Evolutionary conservation across 92 coral and sea anemone genomes (phyloP).

Genomic region (Parazoanthus swiftii): DNA sequence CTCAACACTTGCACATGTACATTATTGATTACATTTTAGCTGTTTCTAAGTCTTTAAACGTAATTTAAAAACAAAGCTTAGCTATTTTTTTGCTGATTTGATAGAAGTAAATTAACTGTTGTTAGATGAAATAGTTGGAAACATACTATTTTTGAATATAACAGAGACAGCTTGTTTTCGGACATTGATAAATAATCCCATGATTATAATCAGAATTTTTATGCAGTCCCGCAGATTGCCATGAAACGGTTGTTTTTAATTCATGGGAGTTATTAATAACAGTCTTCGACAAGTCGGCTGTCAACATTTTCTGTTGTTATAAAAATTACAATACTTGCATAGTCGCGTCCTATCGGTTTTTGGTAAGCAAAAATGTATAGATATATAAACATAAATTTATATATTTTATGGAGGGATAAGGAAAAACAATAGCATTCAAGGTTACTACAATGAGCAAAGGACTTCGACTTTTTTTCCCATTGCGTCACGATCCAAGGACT

Average conservation of each 20-base stretch:
- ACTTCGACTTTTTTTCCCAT: not conserved
- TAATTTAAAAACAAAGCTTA: not conserved
- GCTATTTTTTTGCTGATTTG: not conserved
- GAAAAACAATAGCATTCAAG: not conserved
- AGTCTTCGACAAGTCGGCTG: not conserved
- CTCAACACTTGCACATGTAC: not conserved
- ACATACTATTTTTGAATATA: not conserved
- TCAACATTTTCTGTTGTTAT: not conserved
- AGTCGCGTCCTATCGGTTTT: not conserved
- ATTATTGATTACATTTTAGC: not conserved
- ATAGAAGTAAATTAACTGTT: not conserved
- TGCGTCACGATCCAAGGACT: not conserved
- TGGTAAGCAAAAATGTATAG: not conserved
- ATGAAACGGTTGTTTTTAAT: conserved; percentile 15
- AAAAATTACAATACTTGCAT: not conserved
- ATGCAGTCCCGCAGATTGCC: conserved; percentile 21
- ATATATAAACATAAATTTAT: not conserved
- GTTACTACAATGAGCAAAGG: not conserved
- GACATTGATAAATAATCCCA: not conserved
- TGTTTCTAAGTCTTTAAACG: conserved; percentile 12
- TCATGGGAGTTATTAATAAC: not conserved
- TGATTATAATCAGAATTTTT: conserved; percentile 39
- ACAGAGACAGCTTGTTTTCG: not conserved
- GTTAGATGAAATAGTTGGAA: conserved; percentile 10
- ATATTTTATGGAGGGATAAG: not conserved